Base-by-base conservation (phyloP, 2,797 vertebrate genomes). In the Pantherophis vulpinus region DNA sequence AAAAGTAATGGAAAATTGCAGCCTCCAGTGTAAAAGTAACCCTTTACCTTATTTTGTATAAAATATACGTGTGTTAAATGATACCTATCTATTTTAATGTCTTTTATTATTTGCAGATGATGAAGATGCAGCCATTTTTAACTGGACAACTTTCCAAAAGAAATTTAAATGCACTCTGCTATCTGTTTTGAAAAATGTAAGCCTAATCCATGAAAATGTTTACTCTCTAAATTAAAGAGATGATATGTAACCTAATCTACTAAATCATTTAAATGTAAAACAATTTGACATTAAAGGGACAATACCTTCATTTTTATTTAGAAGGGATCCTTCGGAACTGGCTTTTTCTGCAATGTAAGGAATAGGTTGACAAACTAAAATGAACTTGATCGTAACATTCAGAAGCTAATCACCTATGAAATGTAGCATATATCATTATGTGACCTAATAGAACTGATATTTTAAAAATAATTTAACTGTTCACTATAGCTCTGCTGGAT, bases 121-220 rank as follows among this genome's bases (percentile, higher is more conserved):
- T 90, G 98, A 98, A 93, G 95, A 93, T 4, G 94, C 10, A 4
- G 10, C 96, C 12, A 90, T 95, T 96, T 97, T 98, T 91, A 98
- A 99, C 89, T 90, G 98, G 94, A 96, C 90, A 23, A 96, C 98
- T 93, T 99, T 99, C 97, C 98, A 97, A 96, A 97, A 97, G 86
- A 97, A 97, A 61, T 98, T 99, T 95, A 98, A 98, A 97, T 96
- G 96, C 93, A 97, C 96, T 93, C 98, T 99, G 93, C 95, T n/a
- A n/a, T 97, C 98, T 92, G 95, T 98, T 60, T 94, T 98, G 95
- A 98, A 95, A 98, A 98, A 99, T 56, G 99, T 99, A 98, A 98
- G 98, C 91, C 91, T 87, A 93, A 95, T 95, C 37, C 79, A 90
- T 93, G 55, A 89, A n/a, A 83, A 74, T 91, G 54, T 92, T 42